Evolutionary conservation across 2,888 invertebrate species (phyloP).

Genomic region (Amphimallon solstitiale): DNA sequence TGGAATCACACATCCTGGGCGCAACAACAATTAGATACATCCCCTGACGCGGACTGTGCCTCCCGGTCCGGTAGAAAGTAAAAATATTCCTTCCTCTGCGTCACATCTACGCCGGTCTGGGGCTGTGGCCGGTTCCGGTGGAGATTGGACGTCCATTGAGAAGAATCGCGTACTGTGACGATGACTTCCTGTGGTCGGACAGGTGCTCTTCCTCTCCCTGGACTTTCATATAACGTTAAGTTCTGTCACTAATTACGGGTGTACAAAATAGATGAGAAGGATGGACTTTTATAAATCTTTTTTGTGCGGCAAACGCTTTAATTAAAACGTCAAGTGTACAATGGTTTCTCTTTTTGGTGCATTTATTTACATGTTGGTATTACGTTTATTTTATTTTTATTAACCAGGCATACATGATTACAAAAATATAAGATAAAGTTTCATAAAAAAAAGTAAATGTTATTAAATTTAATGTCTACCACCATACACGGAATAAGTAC

Average conservation of each 20-base stretch:
- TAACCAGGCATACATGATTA: no score
- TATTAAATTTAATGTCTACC: no score
- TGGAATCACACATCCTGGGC: slow-evolving; percentile 47
- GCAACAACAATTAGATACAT: slow-evolving; percentile 44
- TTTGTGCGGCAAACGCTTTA: background rate
- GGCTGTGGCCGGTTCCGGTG: slow-evolving; percentile 58
- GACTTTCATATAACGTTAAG: slow-evolving; percentile 38
- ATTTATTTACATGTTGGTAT: no score
- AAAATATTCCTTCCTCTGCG: slow-evolving; percentile 57
- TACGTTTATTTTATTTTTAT: no score
- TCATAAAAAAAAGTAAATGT: no score
- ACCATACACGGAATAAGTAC: no score
- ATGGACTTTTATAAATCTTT: slow-evolving; percentile 30
- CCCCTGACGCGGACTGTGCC: slow-evolving; percentile 1
- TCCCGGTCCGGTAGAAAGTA: slow-evolving; percentile 44
- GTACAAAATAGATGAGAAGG: background rate
- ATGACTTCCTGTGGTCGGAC: slow-evolving; percentile 55
- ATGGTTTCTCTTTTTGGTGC: background rate
- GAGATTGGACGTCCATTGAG: slow-evolving; percentile 60
- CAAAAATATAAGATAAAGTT: no score
- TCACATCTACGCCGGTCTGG: slow-evolving; percentile 53
- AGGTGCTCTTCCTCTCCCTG: slow-evolving; percentile 50
- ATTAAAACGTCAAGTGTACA: background rate
- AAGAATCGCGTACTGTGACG: slow-evolving; percentile 60
- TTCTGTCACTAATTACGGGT: slow-evolving; percentile 38